Evolutionary conservation across 53 echinoderm and acorn worm species (phyloP), one percentile per base, ranked within the genome.

Genomic region (Hippasteria phrygiana): DNA sequence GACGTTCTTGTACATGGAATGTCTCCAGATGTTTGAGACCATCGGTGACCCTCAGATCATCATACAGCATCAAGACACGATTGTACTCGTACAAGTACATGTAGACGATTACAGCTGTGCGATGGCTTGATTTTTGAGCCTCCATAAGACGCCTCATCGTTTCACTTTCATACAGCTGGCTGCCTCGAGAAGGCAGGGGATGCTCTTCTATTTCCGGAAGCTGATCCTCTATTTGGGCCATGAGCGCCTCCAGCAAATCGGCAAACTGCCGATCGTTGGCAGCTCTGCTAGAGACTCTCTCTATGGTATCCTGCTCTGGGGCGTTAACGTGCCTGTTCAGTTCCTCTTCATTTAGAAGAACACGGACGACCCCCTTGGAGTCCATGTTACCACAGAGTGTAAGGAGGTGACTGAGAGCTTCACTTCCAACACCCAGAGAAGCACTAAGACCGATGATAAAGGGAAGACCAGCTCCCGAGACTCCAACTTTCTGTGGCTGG

Each of bases 381-480:
- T 95, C 93, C 80, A 95, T 88, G 83, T 95, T 95, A 26, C 88
- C 92, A 73, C 91, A 93, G 12, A 95, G 91, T 13, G 74, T 93
- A 6, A 91, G 84, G n/a, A 95, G 80, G 80, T 93, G 93, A 13
- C 50, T n/a, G 6, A 77, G 65, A 32, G 91, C 91, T 29, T 73
- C 88, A 28, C 73, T 64, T 3, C 95, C 95, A 18, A 88, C 90
- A 4, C 95, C 95, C 12, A 92, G 88, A 4, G 93, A 92, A 62
- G 95, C 95, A 45, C 90, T 95, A 2, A 95, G 77, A n/a, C 95
- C 95, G 26, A 93, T 89, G 47, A 92, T 87, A 16, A 88, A 86
- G 6, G 93, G 95, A 17, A 95, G 75, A 43, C 36, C 42, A 9
- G 46, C 74, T 18, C 82, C 90, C 0, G 93, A 87, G 38, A 73